Evolutionary conservation across 2,888 invertebrate genomes (phyloP), one percentile per base, ranked within the genome.

Genomic region (Drosophila bunnanda): DNA sequence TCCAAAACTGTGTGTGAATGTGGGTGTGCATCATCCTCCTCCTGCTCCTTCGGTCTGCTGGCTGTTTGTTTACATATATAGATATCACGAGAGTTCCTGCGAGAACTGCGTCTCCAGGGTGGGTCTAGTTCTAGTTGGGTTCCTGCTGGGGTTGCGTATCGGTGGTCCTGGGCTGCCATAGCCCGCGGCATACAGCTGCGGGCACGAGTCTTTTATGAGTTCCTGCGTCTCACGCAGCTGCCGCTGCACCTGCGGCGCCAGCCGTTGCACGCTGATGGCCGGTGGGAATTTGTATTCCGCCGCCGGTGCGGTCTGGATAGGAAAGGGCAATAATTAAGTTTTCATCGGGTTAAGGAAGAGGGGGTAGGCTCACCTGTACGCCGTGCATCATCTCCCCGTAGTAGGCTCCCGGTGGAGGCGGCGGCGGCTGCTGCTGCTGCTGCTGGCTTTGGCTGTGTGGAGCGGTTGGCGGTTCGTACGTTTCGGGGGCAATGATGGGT

Each of bases 1-100:
- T 55, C 65, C 60, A 69, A 73, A 77, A 75, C 69, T 64, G 68
- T 52, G 64, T 52, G 32, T 65, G 64, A 54, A 73, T 65, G 72
- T 78, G 48, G 66, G 39, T 70, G 36, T 54, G 52, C 56, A 39
- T 62, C 64, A 59, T 53, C 56, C 74, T 79, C 65, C 60, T 82
- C 8, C 43, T 43, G 43, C 43, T 22, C 22, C 44, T 34, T 57
- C 46, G 28, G 57, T 81, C 54, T 77, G 69, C 58, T 52, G 82
- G 80, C 80, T 78, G 89, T 89, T 91, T 92, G 84, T 92, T 91
- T 89, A 86, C 86, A 86, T 86, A 87, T 92, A 91, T 92, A 92
- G 91, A 92, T 93, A 93, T 93, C 92, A 93, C 93, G 92, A 93
- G 90, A 92, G 91, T 91, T 93, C 92, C 91, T 92, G 92, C 77